Evolutionary conservation across 2,888 invertebrate genomes (phyloP), one percentile per base, ranked within the genome.

Genomic region (Bugula neritina): DNA sequence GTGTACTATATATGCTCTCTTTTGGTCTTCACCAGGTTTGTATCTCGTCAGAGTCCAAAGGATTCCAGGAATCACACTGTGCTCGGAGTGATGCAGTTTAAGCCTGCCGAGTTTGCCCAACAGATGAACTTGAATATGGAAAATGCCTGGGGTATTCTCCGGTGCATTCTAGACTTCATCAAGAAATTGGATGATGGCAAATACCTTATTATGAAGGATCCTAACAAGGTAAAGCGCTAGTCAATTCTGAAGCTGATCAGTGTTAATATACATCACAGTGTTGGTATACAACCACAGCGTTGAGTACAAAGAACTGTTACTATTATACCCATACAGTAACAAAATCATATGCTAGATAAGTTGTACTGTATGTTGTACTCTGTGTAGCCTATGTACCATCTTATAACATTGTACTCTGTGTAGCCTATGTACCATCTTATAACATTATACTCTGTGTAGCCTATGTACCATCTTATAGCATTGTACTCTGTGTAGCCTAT

Each of bases 111-210:
- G 87, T 99, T 99, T 85, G 98, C 98, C 17, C 93, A 93, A 10
- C 98, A 99, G 86, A 99, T 99, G 82, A 97, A 96, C 86, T 87
- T 99, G 80, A 97, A 95, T 82, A 95, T 99, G 96, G 99, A 99
- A 85, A 99, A 99, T 86, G 96, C 94, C 1, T 99, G 99, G 99
- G 99, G 96, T 75, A 93, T 99, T 73, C 87, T 99, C 74, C 89
- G 98, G 23, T 98, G 96, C 85, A 94, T 99, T 80, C 91, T 99
- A 78, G 98, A 99, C 80, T 91, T 94, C 75, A 93, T 95, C 80
- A 93, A 95, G 92, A 94, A 94, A 85, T 93, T 96, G 84, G 92
- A 94, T 81, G 94, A 96, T 82, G 97, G 98, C 79, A 84, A 88
- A 86, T 98, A 95, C 86, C 88, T 98, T 80, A 94, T 98, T 77